Evolutionary conservation across 2,888 invertebrate species (phyloP), one percentile per base, ranked within the genome.

Genomic region (Masnerella sp.): DNA sequence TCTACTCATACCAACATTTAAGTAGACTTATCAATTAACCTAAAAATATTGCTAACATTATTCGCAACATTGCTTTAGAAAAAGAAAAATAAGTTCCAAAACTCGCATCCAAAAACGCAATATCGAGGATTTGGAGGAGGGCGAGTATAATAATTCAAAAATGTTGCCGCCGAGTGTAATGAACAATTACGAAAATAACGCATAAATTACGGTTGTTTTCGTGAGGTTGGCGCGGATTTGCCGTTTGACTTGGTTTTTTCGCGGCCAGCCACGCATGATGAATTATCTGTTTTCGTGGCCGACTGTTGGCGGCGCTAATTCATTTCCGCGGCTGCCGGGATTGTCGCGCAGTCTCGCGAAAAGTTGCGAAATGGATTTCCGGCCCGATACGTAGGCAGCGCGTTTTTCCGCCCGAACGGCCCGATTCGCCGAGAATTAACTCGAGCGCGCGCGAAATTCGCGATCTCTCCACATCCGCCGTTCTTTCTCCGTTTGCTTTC

Each of bases 281-380:
- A 74, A 61, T 59, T 69, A 64, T 65, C 59, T 65, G 69, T 74
- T 74, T 70, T 74, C 59, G 54, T 64, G 45, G 62, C 15, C 42
- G 47, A n/a, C 34, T 47, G 17, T 34, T 40, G 49, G 14, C 52
- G 25, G 28, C 56, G 58, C 32, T 59, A 59, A 70, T 70, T 69
- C 70, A 61, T 74, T 65, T 74, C 59, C 18, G 25, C 40, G 22
- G 22, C 14, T 68, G 43, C 45, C 36, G 42, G 42, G 62, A 62
- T 56, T 42, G 40, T 69, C 59, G 54, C 11, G 54, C 54, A 59
- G 54, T 51, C 58, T 64, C 52, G 49, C 51, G 64, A 30, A 51
- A 74, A 74, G 40, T 68, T 54, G 64, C 67, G 54, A 54, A 42
- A 52, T 45, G 51, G 25, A 40, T 59, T 58, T 40, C 14, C 52